Conservation (phyloP, 2,113 vertebrate genomes). For the Naja naja region DNA sequence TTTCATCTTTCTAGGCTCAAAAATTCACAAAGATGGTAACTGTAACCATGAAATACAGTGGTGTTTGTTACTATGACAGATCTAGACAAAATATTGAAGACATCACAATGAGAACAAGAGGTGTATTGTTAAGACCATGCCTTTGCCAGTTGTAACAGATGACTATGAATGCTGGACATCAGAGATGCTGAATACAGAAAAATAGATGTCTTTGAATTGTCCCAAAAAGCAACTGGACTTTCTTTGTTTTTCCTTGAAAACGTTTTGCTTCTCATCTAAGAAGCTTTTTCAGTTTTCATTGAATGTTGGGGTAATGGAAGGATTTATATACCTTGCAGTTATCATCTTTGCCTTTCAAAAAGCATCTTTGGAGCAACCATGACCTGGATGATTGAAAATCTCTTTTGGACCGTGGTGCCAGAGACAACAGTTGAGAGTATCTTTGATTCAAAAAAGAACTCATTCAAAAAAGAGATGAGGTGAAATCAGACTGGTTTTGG, state of each 20-base stretch:
- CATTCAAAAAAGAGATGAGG: not conserved
- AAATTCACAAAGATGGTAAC: not conserved
- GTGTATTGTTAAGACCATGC: not conserved
- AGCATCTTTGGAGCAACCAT: not conserved
- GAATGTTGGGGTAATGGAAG: not conserved
- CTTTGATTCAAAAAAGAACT: not conserved
- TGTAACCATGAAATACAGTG: not conserved
- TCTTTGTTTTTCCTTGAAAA: not conserved
- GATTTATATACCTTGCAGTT: not conserved
- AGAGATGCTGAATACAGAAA: not conserved
- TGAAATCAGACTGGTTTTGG: not conserved
- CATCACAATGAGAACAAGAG: not conserved
- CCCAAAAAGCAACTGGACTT: not conserved
- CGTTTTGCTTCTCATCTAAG: not conserved
- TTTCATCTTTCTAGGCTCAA: not conserved
- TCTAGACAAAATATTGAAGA: not conserved
- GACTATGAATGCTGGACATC: not conserved
- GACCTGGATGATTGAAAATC: not conserved
- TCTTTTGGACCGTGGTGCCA: not conserved
- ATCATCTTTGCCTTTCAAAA: not conserved
- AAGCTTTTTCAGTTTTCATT: not conserved
- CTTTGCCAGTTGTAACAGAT: not conserved
- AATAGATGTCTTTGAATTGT: not conserved
- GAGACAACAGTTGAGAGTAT: not conserved
- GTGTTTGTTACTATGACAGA: not conserved